phyloP scores from a whole-genome alignment of 2,113 vertebrate species.

The Microcebus tavaratra region DNA sequence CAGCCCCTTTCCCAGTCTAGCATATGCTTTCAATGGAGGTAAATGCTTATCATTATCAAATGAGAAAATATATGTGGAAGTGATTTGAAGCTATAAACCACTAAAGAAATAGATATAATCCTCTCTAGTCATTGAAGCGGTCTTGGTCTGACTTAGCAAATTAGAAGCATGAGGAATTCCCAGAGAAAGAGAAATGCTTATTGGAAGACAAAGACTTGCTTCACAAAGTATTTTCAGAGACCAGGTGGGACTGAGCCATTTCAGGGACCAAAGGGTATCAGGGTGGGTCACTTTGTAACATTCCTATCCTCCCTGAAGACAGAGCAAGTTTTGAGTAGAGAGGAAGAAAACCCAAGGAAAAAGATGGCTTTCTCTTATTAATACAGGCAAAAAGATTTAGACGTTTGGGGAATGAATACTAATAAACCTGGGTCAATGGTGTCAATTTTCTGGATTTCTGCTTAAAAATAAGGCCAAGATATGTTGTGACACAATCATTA shows the following conservation, averaged over 20 bases:
- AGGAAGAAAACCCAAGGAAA: neutral
- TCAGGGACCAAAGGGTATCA: neutral
- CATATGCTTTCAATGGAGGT: conserved; percentile 56
- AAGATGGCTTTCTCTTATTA: neutral
- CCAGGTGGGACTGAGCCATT: neutral
- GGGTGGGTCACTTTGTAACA: neutral
- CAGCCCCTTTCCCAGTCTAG: conserved; percentile 18
- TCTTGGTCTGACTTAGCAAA: neutral
- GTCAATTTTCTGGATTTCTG: neutral
- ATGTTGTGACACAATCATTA: neutral
- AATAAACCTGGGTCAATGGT: neutral
- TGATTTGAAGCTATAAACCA: conserved; percentile 11
- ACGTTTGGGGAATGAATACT: neutral
- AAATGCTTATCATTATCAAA: conserved; percentile 61
- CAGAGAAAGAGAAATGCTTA: neutral
- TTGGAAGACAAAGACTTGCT: neutral
- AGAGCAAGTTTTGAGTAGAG: neutral
- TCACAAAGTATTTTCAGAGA: neutral
- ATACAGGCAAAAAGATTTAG: neutral
- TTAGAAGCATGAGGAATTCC: neutral
- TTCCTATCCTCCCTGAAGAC: neutral
- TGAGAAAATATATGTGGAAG: conserved; percentile 30
- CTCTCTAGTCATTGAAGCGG: neutral
- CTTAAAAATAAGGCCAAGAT: neutral
- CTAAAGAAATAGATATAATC: neutral